A percentile compares a stretch with the other conserved stretches of the same genome.
phyloP scores from a whole-genome alignment of 2,888 invertebrate genomes.

The Troglohyphantes excavatus region DNA sequence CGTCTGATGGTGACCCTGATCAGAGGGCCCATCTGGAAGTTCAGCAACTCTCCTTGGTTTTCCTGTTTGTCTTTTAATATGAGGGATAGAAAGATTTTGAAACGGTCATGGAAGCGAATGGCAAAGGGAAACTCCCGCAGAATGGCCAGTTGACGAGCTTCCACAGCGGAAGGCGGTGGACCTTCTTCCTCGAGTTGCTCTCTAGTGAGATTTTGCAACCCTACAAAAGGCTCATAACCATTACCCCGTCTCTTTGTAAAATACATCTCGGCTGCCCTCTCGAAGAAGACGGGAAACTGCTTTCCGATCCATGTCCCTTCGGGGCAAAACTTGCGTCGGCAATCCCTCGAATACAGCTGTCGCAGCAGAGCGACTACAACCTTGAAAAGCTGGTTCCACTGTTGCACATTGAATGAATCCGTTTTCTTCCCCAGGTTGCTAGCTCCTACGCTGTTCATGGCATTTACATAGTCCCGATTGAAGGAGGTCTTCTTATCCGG shows the following conservation, averaged over 20 bases:
- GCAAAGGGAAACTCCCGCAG: slow-evolving; percentile 96
- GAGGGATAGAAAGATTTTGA: slow-evolving; percentile 85
- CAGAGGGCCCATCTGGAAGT: slow-evolving; percentile 88
- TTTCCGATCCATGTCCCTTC: slow-evolving; percentile 87
- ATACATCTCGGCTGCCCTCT: slow-evolving; percentile 79
- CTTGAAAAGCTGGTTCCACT: slow-evolving; percentile 91
- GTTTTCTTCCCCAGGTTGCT: slow-evolving; percentile 61
- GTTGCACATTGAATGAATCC: slow-evolving; percentile 82
- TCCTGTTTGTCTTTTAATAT: slow-evolving; percentile 86
- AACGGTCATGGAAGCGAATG: slow-evolving; percentile 94
- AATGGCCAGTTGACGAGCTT: slow-evolving; percentile 92
- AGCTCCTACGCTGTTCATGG: slow-evolving; percentile 82
- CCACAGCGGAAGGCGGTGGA: slow-evolving; percentile 85
- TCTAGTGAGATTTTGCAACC: slow-evolving; percentile 77
- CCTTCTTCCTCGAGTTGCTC: slow-evolving; percentile 80
- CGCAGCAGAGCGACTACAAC: slow-evolving; percentile 87
- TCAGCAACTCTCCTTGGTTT: slow-evolving; percentile 89
- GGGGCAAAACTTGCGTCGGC: slow-evolving; percentile 90
- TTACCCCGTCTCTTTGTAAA: slow-evolving; percentile 69
- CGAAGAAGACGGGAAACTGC: slow-evolving; percentile 82
- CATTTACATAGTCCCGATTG: slow-evolving; percentile 86
- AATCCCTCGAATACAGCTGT: slow-evolving; percentile 92
- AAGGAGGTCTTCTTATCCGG: slow-evolving; percentile 87
- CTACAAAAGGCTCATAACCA: slow-evolving; percentile 80
- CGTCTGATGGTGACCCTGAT: slow-evolving; percentile 91